Percentiles rank a stretch among this genome's conserved stretches.
Evolutionary conservation across 1,140 invertebrate genomes (phyloP).

Genomic region (Augochlora pura): DNA sequence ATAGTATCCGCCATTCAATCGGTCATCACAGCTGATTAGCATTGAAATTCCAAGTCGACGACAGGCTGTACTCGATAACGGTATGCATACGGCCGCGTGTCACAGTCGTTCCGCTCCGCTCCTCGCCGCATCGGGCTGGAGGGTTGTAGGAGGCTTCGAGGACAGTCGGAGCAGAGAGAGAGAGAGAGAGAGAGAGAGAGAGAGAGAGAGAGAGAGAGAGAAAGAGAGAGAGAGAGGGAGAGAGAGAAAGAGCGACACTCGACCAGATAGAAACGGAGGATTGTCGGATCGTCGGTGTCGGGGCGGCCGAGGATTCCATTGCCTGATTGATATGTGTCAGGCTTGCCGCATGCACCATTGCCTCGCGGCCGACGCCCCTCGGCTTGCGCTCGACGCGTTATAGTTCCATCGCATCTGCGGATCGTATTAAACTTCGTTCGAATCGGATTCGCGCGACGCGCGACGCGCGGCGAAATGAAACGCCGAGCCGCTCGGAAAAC

Average conservation of each 20-base stretch:
- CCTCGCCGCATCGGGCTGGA: neutral
- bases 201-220: too few relatives aligned
- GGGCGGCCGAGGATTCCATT: slow-evolving; percentile 59
- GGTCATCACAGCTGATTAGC: slow-evolving; percentile 46
- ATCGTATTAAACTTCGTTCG: slow-evolving; percentile 58
- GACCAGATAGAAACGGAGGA: neutral
- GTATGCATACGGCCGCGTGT: slow-evolving; percentile 32
- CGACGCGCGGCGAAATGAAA: slow-evolving; percentile 47
- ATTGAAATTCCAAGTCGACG: slow-evolving; percentile 51
- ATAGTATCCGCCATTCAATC: slow-evolving; percentile 41
- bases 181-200: neutral
- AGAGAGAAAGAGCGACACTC: neutral
- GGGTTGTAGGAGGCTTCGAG: neutral
- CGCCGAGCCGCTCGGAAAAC: too few relatives aligned
- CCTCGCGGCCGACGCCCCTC: slow-evolving; percentile 61
- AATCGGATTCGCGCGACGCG: slow-evolving; percentile 43
- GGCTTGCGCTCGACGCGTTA: slow-evolving; percentile 59
- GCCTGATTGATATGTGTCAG: slow-evolving; percentile 69
- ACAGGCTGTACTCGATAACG: slow-evolving; percentile 37
- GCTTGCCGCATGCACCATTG: slow-evolving; percentile 66
- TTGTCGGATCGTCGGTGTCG: slow-evolving; percentile 50
- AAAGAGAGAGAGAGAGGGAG: neutral
- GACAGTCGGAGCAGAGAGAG: neutral
- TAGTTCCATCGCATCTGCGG: slow-evolving; percentile 51
- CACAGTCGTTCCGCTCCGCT: slow-evolving; percentile 14